Base-by-base conservation (phyloP, 2,113 vertebrate genomes). In the Ariopsis seemanni region DNA sequence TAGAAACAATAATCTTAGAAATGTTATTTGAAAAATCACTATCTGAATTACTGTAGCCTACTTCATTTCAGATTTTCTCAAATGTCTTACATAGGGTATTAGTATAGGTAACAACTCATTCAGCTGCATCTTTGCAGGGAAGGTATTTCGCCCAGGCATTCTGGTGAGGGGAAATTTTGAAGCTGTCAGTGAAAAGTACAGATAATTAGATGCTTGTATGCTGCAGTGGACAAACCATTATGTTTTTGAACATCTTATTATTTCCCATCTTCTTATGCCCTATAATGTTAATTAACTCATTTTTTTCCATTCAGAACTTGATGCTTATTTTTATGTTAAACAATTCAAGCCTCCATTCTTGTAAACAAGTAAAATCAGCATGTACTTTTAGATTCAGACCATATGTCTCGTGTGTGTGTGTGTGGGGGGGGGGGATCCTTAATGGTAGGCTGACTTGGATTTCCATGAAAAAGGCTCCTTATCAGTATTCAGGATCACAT, bases 401-500 rank as follows among this genome's bases (percentile, higher is more conserved):
- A 60, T 25, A 8, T 42, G 53, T 71, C n/a, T 48, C n/a, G 42
- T 42, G 42, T 42, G 2, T 42, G 42, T 42, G 34, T 42, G 34
- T 42, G 34, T 42, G 34, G 34, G 34, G 34, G 34, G 34, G 34
- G 34, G 34, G 34, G 34, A 63, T 27, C 6, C 65, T 25, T 74
- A 74, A 52, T 27, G 62, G 50, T 71, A 50, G 30, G 57, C 15
- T 57, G 82, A 42, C 58, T 74, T 75, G 50, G 65, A 52, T 50
- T 83, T 82, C 72, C 60, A 52, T 83, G 34, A 63, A 63, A 53
- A 80, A 60, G 65, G 53, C 50, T 17, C 17, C 79, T 85, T 86
- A 88, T 90, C 53, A 12, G 84, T 74, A 86, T 88, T 86, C 89
- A 83, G 82, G 1, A n/a, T 52, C 27, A 69, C 84, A 78, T 27